Conservation (phyloP, 2,797 vertebrate species). For the Anguilla megastoma region DNA sequence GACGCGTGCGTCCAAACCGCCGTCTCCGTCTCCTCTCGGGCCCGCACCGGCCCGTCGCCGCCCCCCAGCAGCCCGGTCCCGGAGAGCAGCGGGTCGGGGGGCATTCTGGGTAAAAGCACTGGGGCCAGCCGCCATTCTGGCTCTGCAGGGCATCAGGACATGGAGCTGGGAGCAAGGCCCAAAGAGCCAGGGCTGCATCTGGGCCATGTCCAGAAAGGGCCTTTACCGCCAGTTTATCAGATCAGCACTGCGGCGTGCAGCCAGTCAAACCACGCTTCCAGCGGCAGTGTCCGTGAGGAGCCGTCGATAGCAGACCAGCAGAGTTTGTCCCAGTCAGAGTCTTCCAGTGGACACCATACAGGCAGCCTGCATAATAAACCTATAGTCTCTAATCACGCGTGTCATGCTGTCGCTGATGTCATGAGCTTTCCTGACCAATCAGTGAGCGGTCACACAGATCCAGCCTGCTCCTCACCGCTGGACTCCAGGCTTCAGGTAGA, state of each 20-base stretch:
- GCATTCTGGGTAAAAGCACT: not conserved
- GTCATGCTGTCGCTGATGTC: not conserved
- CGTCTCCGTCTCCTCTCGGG: constrained; percentile 6
- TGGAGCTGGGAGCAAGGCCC: constrained; percentile 31
- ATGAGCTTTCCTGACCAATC: not conserved
- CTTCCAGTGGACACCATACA: not conserved
- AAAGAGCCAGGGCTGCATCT: constrained; percentile 34
- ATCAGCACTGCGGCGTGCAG: constrained; percentile 56
- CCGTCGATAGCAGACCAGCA: too few relatives aligned
- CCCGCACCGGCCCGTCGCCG: not conserved
- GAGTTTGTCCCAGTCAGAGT: not conserved
- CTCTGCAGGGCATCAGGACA: constrained; percentile 24
- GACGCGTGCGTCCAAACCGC: not conserved
- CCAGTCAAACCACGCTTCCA: constrained; percentile 44
- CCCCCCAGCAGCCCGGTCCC: not conserved
- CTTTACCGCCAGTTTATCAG: constrained; percentile 58
- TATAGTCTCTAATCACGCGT: not conserved
- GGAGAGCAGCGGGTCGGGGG: constrained; percentile 25
- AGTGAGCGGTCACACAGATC: not conserved
- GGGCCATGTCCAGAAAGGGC: constrained; percentile 37
- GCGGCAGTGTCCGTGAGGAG: not conserved
- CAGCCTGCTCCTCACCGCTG: not conserved
- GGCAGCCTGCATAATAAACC: not conserved
- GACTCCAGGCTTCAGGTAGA: constrained; percentile 5
- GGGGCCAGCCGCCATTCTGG: not conserved